Evolutionary conservation across 2,888 invertebrate species (phyloP).

Genomic region (Halictus ligatus): DNA sequence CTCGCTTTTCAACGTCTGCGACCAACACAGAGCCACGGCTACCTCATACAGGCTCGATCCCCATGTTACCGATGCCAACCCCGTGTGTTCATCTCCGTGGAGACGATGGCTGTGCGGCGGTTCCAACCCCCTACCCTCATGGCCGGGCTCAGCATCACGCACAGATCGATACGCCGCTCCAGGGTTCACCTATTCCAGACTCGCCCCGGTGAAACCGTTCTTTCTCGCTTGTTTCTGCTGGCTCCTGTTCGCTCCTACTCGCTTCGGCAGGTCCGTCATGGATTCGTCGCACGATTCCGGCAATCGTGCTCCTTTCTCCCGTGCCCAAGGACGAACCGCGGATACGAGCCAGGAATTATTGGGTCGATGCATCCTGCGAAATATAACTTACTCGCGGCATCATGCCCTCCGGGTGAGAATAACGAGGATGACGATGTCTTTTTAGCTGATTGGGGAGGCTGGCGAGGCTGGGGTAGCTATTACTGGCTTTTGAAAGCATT

Average conservation of each 20-base stretch:
- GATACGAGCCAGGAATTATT: background rate
- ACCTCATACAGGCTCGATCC: background rate
- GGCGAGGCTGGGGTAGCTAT: background rate
- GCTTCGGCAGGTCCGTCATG: slow-evolving; percentile 1
- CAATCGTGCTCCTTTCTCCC: background rate
- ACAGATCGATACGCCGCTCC: slow-evolving; percentile 66
- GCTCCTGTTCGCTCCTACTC: background rate
- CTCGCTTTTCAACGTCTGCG: slow-evolving; percentile 9
- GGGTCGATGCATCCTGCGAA: background rate
- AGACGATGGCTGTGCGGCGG: slow-evolving; percentile 21
- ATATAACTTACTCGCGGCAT: background rate
- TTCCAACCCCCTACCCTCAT: slow-evolving; percentile 6
- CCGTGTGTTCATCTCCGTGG: slow-evolving; percentile 35
- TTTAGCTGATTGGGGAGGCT: slow-evolving; percentile 1
- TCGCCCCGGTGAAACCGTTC: slow-evolving; percentile 8
- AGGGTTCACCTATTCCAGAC: slow-evolving; percentile 52
- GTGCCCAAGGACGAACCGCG: background rate
- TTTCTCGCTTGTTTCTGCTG: background rate
- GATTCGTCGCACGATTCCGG: slow-evolving; percentile 11
- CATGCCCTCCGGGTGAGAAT: background rate
- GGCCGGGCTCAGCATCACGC: slow-evolving; percentile 51
- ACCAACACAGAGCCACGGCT: background rate
- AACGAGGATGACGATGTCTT: background rate
- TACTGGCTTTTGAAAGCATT: background rate
- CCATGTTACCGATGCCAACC: background rate